A percentile compares a stretch with the other conserved stretches of the same genome.
These are phyloP conservation scores for Falco biarmicus DNA, from an alignment of 2,797 vertebrate genomes.

Conservation along the genomic window DNA sequence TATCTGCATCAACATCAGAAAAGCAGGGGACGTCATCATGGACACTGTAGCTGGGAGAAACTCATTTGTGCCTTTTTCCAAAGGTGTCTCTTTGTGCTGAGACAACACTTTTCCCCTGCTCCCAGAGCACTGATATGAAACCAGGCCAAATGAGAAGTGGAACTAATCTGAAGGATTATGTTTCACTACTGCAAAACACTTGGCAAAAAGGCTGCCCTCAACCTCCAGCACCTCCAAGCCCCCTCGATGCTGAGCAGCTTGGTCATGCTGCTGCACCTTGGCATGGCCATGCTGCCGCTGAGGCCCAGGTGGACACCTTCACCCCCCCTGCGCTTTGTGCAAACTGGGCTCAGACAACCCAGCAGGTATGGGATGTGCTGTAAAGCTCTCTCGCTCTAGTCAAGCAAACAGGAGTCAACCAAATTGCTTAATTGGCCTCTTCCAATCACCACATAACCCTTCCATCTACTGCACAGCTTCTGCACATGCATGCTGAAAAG, in stretches of 20 bases:
- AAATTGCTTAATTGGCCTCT: slow-evolving; percentile 26
- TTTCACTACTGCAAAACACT: not conserved
- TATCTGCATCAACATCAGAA: not conserved
- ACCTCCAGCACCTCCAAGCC: not conserved
- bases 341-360: slow-evolving; percentile 32
- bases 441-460: not conserved
- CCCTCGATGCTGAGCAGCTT: not conserved
- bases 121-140: not conserved
- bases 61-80: not conserved
- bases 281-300: not conserved
- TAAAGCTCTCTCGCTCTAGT: not conserved
- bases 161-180: not conserved
- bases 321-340: not conserved
- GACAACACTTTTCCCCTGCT: not conserved
- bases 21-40: not conserved
- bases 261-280: not conserved
- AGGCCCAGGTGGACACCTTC: slow-evolving; percentile 1
- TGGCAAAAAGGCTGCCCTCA: not conserved
- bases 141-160: not conserved
- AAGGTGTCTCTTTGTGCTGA: not conserved
- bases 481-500: not conserved
- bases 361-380: not conserved
- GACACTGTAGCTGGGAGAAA: not conserved
- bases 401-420: slow-evolving; percentile 22
- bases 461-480: not conserved